Conservation (phyloP, 2,113 vertebrate species). For the Apeltes quadracus region DNA sequence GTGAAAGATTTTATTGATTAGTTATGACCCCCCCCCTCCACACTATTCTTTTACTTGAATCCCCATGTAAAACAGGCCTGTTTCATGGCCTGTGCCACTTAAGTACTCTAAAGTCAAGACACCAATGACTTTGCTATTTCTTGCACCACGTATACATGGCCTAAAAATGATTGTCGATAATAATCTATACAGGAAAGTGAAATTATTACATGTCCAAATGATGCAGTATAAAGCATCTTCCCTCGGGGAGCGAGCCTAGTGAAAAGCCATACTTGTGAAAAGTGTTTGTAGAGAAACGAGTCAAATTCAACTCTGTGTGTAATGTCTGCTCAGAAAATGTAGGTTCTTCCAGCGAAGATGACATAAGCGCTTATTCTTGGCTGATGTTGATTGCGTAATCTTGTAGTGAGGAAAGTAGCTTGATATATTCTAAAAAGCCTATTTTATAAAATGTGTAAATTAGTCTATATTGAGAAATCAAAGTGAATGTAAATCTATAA, state of each 20-base stretch:
- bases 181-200: constrained; percentile 30
- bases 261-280: constrained; percentile 74
- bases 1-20: constrained; percentile 39
- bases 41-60: constrained; percentile 41
- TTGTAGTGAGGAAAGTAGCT: constrained; percentile 61
- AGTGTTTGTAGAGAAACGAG: constrained; percentile 43
- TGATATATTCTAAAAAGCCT: constrained; percentile 69
- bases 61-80: constrained; percentile 42
- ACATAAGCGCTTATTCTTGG: constrained; percentile 48
- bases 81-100: constrained; percentile 65
- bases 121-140: constrained; percentile 47
- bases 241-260: constrained; percentile 57
- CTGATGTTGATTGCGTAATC: constrained; percentile 55
- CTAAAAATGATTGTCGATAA: constrained; percentile 1
- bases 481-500: constrained; percentile 77
- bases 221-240: constrained; percentile 29
- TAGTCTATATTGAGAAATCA: constrained; percentile 70
- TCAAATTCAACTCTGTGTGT: constrained; percentile 35
- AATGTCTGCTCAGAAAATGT: constrained; percentile 46
- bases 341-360: constrained; percentile 30
- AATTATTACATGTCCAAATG: constrained; percentile 17
- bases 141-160: constrained; percentile 25
- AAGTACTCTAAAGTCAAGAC: constrained; percentile 79
- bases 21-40: constrained; percentile 18
- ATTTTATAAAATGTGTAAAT: constrained; percentile 77